Base-by-base conservation (phyloP, 2,113 vertebrate genomes). In the Synodontis membranacea region DNA sequence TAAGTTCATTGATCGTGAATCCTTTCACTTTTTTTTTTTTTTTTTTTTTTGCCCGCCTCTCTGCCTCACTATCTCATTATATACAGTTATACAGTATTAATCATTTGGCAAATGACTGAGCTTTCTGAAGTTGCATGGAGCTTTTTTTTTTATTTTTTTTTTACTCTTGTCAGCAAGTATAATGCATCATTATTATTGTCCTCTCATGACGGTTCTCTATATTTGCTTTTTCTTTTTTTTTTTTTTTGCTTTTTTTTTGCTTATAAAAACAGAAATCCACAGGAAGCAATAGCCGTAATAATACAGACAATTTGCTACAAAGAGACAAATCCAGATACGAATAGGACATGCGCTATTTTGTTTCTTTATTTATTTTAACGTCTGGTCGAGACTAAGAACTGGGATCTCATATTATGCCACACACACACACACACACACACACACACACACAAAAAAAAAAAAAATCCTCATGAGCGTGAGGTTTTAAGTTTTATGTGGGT, bases 1-100 rank as follows among this genome's bases (percentile, higher is more conserved):
- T 84, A 87, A 89, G 91, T 91, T 91, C 82, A 86, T 82, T 75
- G 80, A 86, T 48, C 44, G 75, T 87, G 80, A 91, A 86, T 88
- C 88, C 81, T 92, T 91, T 91, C 84, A 90, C 90, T 80, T 80
- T 81, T 86, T 44, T 42, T 17, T 72, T 68, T 19, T 85, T 44
- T 80, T n/a, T n/a, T n/a, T n/a, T n/a, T n/a, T n/a, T n/a, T n/a
- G n/a, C n/a, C n/a, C n/a, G 46, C 58, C 23, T 46, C 31, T 42
- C 66, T 81, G n/a, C 64, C 28, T 82, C 52, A 48, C 21, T 48
- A 56, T n/a, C 48, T 54, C 31, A 56, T 25, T 46, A 83, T 34
- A 83, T 48, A 50, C 34, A 68, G n/a, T 48, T 42, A 68, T 68
- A 83, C 12, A 50, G 64, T 37, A 84, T 54, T 79, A 86, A 85